Percentiles rank a stretch among this genome's conserved stretches.
phyloP scores from a whole-genome alignment of 1,140 invertebrate genomes.

The Sitophilus oryzae region DNA sequence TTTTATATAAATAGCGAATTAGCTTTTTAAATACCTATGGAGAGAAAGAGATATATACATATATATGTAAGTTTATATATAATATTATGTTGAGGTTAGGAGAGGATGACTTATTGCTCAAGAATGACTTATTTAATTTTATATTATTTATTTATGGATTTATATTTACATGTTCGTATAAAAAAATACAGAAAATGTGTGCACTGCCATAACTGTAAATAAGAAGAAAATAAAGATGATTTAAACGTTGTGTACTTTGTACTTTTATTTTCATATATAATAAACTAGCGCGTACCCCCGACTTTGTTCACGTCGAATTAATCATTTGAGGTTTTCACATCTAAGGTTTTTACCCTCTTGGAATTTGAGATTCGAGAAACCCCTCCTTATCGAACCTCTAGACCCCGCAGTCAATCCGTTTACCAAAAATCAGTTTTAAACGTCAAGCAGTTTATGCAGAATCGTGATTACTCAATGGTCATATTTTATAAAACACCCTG shows the following conservation, averaged over 20 bases:
- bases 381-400: too few species aligned
- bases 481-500: too few species aligned
- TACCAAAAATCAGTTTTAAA: too few species aligned
- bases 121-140: constrained; percentile 2
- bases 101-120: constrained; percentile 11
- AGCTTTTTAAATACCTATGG: not conserved
- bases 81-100: not conserved
- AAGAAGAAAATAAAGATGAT: constrained; percentile 3
- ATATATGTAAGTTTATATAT: constrained; percentile 4
- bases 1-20: not conserved
- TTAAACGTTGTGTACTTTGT: not conserved
- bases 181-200: constrained; percentile 2
- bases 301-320: too few species aligned
- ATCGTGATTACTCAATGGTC: too few species aligned
- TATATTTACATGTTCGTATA: constrained; percentile 1
- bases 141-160: constrained; percentile 13
- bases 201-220: constrained; percentile 13
- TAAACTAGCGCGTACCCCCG: too few species aligned
- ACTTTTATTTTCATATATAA: too few species aligned
- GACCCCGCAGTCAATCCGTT: too few species aligned
- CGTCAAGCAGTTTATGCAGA: too few species aligned
- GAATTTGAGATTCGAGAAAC: too few species aligned
- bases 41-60: not conserved
- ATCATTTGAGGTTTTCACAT: too few species aligned
- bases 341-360: too few species aligned